Conservation (phyloP, 2,797 vertebrate species). For the Manis crassicaudata region DNA sequence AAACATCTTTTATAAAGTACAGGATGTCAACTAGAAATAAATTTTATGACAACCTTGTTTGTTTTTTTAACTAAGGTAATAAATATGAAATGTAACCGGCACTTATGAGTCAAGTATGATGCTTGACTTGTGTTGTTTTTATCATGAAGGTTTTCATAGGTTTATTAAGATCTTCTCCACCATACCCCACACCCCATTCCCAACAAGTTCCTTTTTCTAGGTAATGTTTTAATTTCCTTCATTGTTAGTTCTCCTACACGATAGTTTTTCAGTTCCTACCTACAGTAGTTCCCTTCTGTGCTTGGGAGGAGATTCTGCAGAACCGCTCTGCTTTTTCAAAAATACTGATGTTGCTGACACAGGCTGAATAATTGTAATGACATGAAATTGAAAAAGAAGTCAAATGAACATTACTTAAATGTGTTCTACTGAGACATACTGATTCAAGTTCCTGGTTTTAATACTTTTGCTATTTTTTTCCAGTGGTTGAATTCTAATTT, state of each 20-base stretch:
- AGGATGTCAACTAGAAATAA: background rate
- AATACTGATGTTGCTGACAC: background rate
- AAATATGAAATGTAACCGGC: conserved; percentile 5
- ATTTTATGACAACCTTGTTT: background rate
- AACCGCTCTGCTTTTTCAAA: background rate
- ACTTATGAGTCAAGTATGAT: conserved; percentile 24
- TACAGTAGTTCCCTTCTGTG: background rate
- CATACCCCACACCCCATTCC: rapidly evolving
- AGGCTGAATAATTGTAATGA: background rate
- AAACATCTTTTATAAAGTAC: background rate
- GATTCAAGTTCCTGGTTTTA: background rate
- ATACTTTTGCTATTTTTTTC: background rate
- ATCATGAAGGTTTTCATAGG: background rate
- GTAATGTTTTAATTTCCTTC: conserved; percentile 9
- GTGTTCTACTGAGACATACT: background rate
- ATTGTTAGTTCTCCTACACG: background rate
- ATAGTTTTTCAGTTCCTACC: background rate
- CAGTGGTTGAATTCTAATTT: background rate
- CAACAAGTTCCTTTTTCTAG: background rate
- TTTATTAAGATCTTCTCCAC: background rate
- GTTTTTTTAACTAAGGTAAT: background rate
- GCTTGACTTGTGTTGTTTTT: background rate
- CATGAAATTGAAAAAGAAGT: conserved; percentile 16
- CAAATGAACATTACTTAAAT: background rate
- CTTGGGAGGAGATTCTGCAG: conserved; percentile 38